Evolutionary conservation across 2,797 vertebrate genomes (phyloP).

Genomic region (Mormyrops attenuatus): DNA sequence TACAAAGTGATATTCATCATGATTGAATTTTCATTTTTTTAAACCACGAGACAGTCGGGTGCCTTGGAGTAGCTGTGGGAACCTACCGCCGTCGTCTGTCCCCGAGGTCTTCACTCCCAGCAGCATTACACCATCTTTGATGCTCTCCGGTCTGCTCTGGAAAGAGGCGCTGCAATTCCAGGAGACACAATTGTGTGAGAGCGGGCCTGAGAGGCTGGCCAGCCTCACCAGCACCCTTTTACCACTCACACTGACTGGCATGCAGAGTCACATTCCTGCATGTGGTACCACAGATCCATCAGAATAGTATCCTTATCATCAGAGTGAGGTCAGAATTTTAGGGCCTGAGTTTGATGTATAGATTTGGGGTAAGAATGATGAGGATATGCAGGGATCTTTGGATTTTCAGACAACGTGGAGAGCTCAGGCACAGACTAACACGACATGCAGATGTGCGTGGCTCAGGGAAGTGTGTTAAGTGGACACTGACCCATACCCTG

Average conservation of each 20-base stretch:
- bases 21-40: background rate
- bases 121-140: conserved; percentile 89
- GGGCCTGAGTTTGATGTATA: background rate
- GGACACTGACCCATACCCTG: background rate
- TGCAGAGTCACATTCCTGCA: background rate
- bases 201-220: background rate
- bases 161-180: conserved; percentile 57
- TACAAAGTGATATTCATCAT: background rate
- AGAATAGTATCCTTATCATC: background rate
- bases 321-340: background rate
- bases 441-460: background rate
- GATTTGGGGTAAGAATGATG: background rate
- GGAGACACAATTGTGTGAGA: background rate
- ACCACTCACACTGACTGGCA: background rate
- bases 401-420: background rate
- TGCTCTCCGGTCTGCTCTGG: conserved; percentile 70
- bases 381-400: background rate
- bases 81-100: conserved; percentile 74
- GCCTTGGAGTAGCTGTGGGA: background rate
- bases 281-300: background rate
- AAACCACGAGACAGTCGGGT: background rate
- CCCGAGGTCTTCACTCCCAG: conserved; percentile 83
- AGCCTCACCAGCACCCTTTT: background rate
- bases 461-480: background rate
- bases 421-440: background rate